phyloP scores from a whole-genome alignment of 2,888 invertebrate species.

The Cataglyphis albicans region DNA sequence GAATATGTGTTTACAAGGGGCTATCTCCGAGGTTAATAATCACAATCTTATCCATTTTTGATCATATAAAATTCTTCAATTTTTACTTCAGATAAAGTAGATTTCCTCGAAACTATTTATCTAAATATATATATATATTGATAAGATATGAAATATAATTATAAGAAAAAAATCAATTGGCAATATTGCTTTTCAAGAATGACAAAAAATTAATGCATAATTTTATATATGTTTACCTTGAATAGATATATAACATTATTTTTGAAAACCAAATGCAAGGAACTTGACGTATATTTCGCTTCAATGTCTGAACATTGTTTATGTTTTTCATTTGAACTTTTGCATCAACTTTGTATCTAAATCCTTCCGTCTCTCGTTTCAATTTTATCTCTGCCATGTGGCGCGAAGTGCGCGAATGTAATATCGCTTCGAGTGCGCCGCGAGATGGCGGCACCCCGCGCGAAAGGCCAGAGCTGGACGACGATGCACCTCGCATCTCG shows the following conservation, averaged over 20 bases:
- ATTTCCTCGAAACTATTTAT: not conserved
- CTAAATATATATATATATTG: not conserved
- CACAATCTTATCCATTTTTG: not conserved
- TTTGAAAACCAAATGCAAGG: not conserved
- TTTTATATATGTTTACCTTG: too few species aligned
- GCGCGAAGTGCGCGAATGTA: too few species aligned
- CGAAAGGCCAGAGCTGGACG: not conserved
- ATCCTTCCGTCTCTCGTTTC: too few species aligned
- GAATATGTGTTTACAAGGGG: not conserved
- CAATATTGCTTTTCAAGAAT: not conserved
- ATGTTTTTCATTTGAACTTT: too few species aligned
- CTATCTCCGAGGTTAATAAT: not conserved
- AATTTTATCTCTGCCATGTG: not conserved
- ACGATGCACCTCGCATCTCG: conserved; percentile 48
- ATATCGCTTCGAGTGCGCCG: not conserved
- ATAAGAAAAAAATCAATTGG: not conserved
- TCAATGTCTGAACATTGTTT: too few species aligned
- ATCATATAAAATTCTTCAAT: not conserved
- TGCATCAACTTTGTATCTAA: too few species aligned
- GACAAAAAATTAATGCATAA: not conserved
- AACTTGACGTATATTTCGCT: not conserved
- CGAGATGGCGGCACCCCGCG: conserved; percentile 55
- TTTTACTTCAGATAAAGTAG: not conserved
- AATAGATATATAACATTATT: too few species aligned
- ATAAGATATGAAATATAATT: too few species aligned